Evolutionary conservation across 2,113 vertebrate species (phyloP), one percentile per base, ranked within the genome.

Genomic region (Chaetops frenatus): DNA sequence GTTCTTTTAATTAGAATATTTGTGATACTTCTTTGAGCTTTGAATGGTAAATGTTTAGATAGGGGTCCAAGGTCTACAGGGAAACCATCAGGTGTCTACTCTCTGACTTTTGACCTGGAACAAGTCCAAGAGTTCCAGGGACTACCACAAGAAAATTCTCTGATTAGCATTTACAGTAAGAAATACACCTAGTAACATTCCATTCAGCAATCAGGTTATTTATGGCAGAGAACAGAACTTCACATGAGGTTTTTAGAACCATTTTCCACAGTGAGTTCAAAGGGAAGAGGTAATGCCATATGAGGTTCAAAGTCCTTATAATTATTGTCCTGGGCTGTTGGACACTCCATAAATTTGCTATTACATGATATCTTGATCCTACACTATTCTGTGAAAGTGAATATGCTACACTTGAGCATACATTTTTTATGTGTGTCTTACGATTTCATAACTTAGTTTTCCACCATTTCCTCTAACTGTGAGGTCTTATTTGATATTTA

Each of bases 401-500:
- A 56, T 73, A 85, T 5, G 2, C 27, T 66, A 40, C 15, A 27
- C 7, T 74, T 64, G 17, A 20, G 11, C 22, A 17, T 67, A 33
- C 0, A 2, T 65, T 72, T 77, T 89, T 3, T 36, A 16, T 33
- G 2, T 38, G 15, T 66, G 8, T 45, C 21, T 73, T 61, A 33
- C 0, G 2, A 78, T 38, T 66, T 69, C 13, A 3, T 56, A 33
- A 66, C 6, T 71, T 74, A 47, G 2, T 71, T 95, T 95, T 84
- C 28, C 28, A 51, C 11, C 13, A 4, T 19, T 79, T 93, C 79
- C 65, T 88, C 45, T 57, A 79, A 44, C 31, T 61, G 12, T 81
- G 77, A 90, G 16, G 29, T 67, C 33, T 83, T 91, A 85, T 84
- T 95, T 78, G 28, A 91, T 89, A 48, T 81, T 91, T 94, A 92